These are phyloP conservation scores for Pipistrellus kuhlii DNA, from an alignment of 2,797 vertebrate species.

Conservation along the genomic window DNA sequence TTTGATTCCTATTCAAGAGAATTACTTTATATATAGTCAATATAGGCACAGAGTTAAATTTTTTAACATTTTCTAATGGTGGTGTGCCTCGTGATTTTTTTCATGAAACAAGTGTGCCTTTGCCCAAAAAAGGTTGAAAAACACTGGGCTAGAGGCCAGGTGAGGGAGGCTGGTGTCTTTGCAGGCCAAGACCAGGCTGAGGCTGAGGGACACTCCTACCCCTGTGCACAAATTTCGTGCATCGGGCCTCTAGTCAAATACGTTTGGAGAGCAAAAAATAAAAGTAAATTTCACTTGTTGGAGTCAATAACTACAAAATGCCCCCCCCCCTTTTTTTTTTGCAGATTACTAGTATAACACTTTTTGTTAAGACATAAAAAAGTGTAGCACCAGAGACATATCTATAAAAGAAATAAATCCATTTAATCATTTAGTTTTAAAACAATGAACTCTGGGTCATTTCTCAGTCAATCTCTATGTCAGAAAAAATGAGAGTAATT, in stretches of 20 bases:
- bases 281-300: conserved; percentile 10
- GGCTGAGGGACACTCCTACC: too few species aligned
- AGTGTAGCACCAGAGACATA: background rate
- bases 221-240: too few species aligned
- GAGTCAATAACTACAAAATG: background rate
- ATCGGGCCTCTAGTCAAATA: background rate
- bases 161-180: too few species aligned
- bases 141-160: too few species aligned
- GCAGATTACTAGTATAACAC: background rate
- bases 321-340: background rate
- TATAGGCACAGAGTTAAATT: too few species aligned
- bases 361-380: conserved; percentile 40
- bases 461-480: conserved; percentile 42
- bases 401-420: background rate
- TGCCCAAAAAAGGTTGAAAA: too few species aligned
- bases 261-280: conserved; percentile 50
- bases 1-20: too few species aligned
- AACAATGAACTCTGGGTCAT: background rate
- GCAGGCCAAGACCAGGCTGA: too few species aligned
- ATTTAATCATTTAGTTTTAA: conserved; percentile 53
- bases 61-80: too few species aligned
- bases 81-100: too few species aligned
- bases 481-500: conserved; percentile 42
- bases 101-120: too few species aligned
- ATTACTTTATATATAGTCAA: too few species aligned